Evolutionary conservation across 2,113 vertebrate species (phyloP), one percentile per base, ranked within the genome.

Genomic region (Syngnathus typhle): DNA sequence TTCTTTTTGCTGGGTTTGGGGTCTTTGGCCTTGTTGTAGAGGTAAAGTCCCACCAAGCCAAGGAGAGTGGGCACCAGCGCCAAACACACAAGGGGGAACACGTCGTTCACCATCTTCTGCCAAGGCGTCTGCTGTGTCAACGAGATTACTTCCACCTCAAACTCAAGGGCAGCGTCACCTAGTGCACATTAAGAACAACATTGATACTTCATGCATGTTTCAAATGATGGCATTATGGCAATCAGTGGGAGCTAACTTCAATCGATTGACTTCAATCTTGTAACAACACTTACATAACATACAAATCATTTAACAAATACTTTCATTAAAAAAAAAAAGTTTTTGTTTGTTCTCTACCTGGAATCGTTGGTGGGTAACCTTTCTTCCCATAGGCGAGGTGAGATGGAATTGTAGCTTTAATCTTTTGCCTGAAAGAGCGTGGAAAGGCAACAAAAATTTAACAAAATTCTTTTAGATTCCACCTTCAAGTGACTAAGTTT

Each of bases 381-480:
- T 94, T 85, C 78, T 98, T 98, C 78, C 96, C 96, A 9, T 98
- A 99, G n/a, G 93, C 96, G 68, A 98, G 83, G 73, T 96, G 93
- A 84, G 95, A 87, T 55, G 96, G 96, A 74, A 98, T 96, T 73
- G 91, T 92, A 71, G 93, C 91, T 89, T 94, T 95, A 73, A 96
- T 92, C 91, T 98, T 98, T 90, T 98, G 95, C 84, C 96, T 98
- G 83, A 60, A 76, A 67, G 21, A 75, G 37, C 72, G 36, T 51
- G 44, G 21, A 15, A 13, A 44, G 44, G 75, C 74, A 62, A 2
- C 69, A 4, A 66, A 36, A 68, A 43, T 21, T 27, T 1, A 27
- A 27, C 27, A 32, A 32, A 32, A 6, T 9, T n/a, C 58, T 59
- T 19, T 52, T 39, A 65, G 4, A 63, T 44, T 70, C 5, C 19